Evolutionary conservation across 2,888 invertebrate species (phyloP), one percentile per base, ranked within the genome.

Genomic region (Masnerella sp.): DNA sequence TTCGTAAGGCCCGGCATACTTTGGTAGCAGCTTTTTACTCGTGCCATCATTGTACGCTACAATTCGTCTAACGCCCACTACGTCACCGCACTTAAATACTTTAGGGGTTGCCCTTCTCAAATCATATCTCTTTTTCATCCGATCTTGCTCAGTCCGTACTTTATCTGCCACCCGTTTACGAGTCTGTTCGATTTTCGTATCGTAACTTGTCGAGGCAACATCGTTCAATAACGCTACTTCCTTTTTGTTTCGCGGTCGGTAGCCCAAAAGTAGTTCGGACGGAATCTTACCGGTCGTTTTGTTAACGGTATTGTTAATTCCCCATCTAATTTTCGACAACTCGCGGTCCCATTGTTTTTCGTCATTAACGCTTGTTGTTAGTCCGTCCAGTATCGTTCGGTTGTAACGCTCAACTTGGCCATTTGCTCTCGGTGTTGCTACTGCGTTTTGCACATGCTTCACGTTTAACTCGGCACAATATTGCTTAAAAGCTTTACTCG

Each of bases 401-500:
- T 71, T 68, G 32, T 58, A 67, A 0, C 65, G 5, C 11, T 78
- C 87, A 0, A 81, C 82, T 52, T 86, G 86, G 2, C 86, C 86
- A 61, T 87, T 85, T 0, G 81, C 82, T 32, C 84, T 15, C 9
- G 40, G 34, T 34, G 34, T 34, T 14, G 34, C 34, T 2, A 30
- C 4, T 82, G 82, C 79, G 54, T 82, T 82, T 11, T 47, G 11
- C 77, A 81, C 43, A 20, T 84, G 84, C 12, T 79, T 75, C 5
- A 84, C 79, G 5, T 76, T 78, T 34, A 81, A 76, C 12, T 81
- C 77, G 2, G 65, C 36, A 61, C 85, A 87, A 59, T 82, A 85
- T 2, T 74, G 58, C 47, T 78, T 61, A 58, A 88, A 88, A 1
- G 52, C 34, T 11, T 12, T 12, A 11, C 69, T 54, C 0, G 86